Conservation (phyloP, 2,888 invertebrate species). For the Trichogramma dendrolimi region DNA sequence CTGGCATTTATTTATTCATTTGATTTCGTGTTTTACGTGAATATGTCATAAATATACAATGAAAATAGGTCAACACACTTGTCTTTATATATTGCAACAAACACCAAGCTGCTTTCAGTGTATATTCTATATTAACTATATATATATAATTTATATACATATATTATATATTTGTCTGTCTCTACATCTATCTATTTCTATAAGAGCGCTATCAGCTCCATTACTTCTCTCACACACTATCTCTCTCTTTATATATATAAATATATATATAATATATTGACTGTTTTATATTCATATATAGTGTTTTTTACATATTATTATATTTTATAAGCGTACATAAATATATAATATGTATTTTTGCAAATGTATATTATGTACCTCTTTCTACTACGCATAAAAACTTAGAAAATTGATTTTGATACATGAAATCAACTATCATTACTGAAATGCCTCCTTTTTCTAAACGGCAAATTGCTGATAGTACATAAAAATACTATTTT, state of each 20-base stretch:
- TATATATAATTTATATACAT: slow-evolving; percentile 28
- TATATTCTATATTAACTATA: slow-evolving; percentile 45
- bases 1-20: slow-evolving; percentile 21
- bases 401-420: slow-evolving; percentile 19
- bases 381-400: slow-evolving; percentile 35
- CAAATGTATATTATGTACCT: slow-evolving; percentile 29
- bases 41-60: slow-evolving; percentile 27
- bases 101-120: slow-evolving; percentile 52
- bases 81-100: slow-evolving; percentile 39
- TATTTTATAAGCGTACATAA: slow-evolving; percentile 14
- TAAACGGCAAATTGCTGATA: no score
- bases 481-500: slow-evolving; percentile 1
- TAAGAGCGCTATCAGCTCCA: slow-evolving; percentile 41
- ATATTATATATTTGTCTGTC: slow-evolving; percentile 36
- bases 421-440: not conserved
- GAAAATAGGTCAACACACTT: slow-evolving; percentile 26
- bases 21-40: slow-evolving; percentile 23
- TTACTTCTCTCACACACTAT: slow-evolving; percentile 40
- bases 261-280: slow-evolving; percentile 17
- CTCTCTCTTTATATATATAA: slow-evolving; percentile 38
- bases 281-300: slow-evolving; percentile 2
- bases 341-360: slow-evolving; percentile 29
- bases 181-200: slow-evolving; percentile 26
- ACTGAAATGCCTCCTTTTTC: no score
- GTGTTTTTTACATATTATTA: not conserved